These are phyloP conservation scores for Hippocampus barbouri DNA, from an alignment of 2,113 vertebrate genomes.

Conservation along the genomic window DNA sequence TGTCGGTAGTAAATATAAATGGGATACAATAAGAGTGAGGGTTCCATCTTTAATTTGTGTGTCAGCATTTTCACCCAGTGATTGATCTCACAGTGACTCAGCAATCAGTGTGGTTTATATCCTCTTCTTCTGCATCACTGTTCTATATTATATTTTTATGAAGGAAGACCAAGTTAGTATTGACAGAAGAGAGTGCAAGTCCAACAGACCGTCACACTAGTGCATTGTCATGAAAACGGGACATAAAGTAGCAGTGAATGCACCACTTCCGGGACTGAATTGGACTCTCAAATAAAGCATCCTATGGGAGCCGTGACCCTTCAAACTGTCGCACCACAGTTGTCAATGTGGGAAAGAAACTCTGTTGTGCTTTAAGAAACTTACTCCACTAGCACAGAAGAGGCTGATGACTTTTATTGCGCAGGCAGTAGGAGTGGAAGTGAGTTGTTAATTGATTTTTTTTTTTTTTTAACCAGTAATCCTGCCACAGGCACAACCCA, in stretches of 20 bases:
- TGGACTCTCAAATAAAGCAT: slow-evolving; percentile 3
- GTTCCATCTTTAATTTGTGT: not conserved
- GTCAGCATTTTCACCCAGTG: not conserved
- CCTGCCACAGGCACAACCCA: slow-evolving; percentile 44
- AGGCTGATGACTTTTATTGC: slow-evolving; percentile 7
- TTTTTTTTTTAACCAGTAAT: slow-evolving; percentile 56
- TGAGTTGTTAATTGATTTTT: slow-evolving; percentile 59
- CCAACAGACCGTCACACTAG: not conserved
- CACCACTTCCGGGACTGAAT: not conserved
- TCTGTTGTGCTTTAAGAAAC: not conserved
- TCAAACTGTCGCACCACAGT: not conserved
- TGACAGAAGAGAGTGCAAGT: not conserved
- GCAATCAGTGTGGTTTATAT: not conserved
- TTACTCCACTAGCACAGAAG: slow-evolving; percentile 32
- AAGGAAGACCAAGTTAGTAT: not conserved
- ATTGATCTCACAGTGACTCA: not conserved
- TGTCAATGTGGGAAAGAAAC: not conserved
- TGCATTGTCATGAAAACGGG: slow-evolving; percentile 1
- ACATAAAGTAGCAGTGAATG: not conserved
- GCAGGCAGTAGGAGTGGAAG: slow-evolving; percentile 21
- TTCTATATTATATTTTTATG: not conserved
- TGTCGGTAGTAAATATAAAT: not conserved
- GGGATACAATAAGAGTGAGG: not conserved
- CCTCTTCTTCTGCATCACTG: not conserved
- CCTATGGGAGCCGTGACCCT: not conserved